Base-by-base conservation (phyloP, 2,888 invertebrate species). In the Meganola albula region DNA sequence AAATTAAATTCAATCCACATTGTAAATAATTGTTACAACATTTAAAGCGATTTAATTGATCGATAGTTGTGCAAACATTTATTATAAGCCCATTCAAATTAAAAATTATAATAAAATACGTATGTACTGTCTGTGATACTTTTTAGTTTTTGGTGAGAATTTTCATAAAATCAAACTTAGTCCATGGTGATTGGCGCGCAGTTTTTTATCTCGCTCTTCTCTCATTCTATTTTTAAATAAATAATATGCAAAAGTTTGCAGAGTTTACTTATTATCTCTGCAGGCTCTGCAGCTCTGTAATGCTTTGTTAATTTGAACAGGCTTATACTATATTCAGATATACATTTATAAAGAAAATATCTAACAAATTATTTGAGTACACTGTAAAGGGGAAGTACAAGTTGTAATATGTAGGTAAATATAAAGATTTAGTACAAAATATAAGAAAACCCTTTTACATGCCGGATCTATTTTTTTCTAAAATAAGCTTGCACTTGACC, bases 1-100 rank as follows among this genome's bases (percentile, higher is more conserved):
- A 80, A 82, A 79, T 67, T 68, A 73, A 70, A 58, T 67, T 63
- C 47, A 71, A 69, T 65, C 58, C 58, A 76, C 69, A 65, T 73
- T 75, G 66, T 78, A 76, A 77, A 76, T 74, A 73, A 76, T 69
- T 67, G 62, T 68, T 55, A 80, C 78, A 65, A 82, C 83, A 83
- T 69, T 78, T 82, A 84, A 82, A 84, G 83, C 83, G 61, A 73
- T 66, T 52, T 79, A 84, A 84, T 84, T 84, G 84, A 84, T 74
- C 77, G 51, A 74, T 70, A 74, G 73, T 75, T 47, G 40, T 51
- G 47, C 51, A 52, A 50, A 58, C 46, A 44, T 49, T 46, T 32
- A 50, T 31, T 44, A 44, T 48, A 48, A 48, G 50, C 47, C 30
- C 25, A 34, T 44, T 38, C 40, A 37, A 12, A 33, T 43, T n/a